Evolutionary conservation across 2,888 invertebrate species (phyloP).

Genomic region (Lithosia quadra): DNA sequence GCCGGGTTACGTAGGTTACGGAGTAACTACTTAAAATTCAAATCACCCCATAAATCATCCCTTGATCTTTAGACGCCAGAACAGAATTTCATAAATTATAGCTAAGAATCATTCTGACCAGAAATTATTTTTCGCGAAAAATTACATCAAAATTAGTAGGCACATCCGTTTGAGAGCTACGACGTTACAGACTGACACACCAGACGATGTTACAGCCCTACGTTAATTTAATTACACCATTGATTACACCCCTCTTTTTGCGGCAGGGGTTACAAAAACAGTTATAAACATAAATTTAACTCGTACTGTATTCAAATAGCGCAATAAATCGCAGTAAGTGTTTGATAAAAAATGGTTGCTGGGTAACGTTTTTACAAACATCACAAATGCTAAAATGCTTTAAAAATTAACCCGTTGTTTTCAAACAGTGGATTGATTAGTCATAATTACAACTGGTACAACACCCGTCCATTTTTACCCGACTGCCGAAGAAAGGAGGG

Average conservation of each 20-base stretch:
- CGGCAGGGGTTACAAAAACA: neutral
- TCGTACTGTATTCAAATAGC: constrained; percentile 6
- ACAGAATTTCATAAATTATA: neutral
- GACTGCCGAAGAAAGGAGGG: too few species aligned
- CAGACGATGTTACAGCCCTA: too few species aligned
- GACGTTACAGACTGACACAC: too few species aligned
- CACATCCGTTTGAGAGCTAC: too few species aligned
- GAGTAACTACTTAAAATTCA: too few species aligned
- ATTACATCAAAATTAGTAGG: too few species aligned
- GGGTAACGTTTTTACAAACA: constrained; percentile 41
- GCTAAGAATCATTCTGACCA: neutral
- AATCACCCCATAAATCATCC: too few species aligned
- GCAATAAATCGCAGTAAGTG: constrained; percentile 11
- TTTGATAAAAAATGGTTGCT: constrained; percentile 50
- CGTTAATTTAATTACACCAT: neutral
- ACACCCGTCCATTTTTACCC: too few species aligned
- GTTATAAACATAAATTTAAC: neutral
- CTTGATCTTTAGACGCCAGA: neutral
- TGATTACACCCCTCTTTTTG: neutral
- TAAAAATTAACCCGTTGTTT: neutral
- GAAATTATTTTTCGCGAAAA: neutral
- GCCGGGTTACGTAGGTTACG: too few species aligned
- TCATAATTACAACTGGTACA: too few species aligned
- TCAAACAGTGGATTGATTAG: neutral
- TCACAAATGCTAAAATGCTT: neutral